Evolutionary conservation across 2,797 vertebrate species (phyloP).

Genomic region (Peromyscus eremicus): DNA sequence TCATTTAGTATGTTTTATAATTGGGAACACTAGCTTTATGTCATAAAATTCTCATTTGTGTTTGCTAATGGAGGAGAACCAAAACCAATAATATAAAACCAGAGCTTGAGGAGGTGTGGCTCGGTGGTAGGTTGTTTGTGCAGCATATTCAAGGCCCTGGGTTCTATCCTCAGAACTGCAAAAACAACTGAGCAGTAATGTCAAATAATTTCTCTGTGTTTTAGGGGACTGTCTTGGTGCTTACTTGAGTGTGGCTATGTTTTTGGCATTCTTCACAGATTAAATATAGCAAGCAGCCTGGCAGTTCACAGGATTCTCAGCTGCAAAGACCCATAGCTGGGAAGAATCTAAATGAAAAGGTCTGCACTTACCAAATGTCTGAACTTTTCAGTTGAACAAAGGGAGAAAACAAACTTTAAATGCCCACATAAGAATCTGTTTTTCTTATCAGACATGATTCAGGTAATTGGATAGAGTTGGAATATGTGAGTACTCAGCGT

Average conservation of each 20-base stretch:
- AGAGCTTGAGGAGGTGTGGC: background rate
- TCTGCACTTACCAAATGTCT: conserved; percentile 43
- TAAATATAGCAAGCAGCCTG: background rate
- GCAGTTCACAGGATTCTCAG: background rate
- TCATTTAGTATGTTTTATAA: conserved; percentile 51
- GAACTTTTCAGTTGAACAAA: conserved; percentile 42
- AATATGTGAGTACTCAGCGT: conserved; percentile 26
- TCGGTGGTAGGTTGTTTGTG: background rate
- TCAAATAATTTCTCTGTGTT: conserved; percentile 38
- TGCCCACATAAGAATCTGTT: conserved; percentile 36
- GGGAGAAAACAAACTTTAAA: conserved; percentile 4
- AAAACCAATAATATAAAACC: background rate
- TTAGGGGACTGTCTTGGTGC: background rate
- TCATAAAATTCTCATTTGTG: conserved; percentile 53
- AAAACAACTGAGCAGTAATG: background rate
- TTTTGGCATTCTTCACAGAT: conserved; percentile 48
- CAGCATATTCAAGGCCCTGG: background rate
- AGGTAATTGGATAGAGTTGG: conserved; percentile 41
- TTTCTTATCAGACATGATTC: conserved; percentile 51
- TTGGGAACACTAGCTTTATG: conserved; percentile 58
- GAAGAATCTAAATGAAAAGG: conserved; percentile 34
- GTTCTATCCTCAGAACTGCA: background rate
- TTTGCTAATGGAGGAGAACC: conserved; percentile 63
- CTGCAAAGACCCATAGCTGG: conserved; percentile 16
- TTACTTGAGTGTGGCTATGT: background rate